These are phyloP conservation scores for Sturnira hondurensis DNA, from an alignment of 2,113 vertebrate species.

Conservation along the genomic window DNA sequence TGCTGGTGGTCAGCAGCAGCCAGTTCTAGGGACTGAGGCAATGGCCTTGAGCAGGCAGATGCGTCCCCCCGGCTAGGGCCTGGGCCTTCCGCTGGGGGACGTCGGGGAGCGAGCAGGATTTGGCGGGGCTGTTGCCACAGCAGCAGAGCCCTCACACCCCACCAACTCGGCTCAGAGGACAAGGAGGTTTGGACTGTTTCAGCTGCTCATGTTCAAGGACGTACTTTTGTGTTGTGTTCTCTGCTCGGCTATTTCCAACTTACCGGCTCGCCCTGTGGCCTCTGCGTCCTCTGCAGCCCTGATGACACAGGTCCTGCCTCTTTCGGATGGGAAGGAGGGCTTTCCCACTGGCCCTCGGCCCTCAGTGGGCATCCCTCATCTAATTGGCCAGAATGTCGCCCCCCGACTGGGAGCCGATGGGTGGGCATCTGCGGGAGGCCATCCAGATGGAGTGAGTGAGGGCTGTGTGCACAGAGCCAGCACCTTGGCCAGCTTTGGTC, in stretches of 20 bases:
- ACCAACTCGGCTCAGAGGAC: accelerated
- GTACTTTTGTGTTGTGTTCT: accelerated
- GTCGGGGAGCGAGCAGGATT: accelerated
- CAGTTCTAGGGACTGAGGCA: neutral
- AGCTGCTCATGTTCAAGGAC: accelerated
- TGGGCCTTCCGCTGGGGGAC: neutral
- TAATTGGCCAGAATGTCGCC: accelerated
- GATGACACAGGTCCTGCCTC: accelerated
- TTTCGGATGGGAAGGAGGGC: neutral
- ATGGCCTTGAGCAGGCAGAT: accelerated
- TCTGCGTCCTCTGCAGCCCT: accelerated
- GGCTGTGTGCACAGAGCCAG: neutral
- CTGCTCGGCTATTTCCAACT: accelerated
- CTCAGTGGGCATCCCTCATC: accelerated
- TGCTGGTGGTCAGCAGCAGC: accelerated
- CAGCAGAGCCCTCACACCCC: neutral
- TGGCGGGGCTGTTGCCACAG: accelerated
- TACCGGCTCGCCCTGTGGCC: accelerated
- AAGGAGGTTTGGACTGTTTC: accelerated
- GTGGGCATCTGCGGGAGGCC: accelerated
- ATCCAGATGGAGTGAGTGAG: accelerated
- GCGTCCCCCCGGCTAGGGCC: accelerated
- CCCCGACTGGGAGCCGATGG: neutral
- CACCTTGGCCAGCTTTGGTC: accelerated
- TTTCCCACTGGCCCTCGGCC: accelerated